phyloP scores from a whole-genome alignment of 2,888 invertebrate genomes.

The Uloborus plumipes region DNA sequence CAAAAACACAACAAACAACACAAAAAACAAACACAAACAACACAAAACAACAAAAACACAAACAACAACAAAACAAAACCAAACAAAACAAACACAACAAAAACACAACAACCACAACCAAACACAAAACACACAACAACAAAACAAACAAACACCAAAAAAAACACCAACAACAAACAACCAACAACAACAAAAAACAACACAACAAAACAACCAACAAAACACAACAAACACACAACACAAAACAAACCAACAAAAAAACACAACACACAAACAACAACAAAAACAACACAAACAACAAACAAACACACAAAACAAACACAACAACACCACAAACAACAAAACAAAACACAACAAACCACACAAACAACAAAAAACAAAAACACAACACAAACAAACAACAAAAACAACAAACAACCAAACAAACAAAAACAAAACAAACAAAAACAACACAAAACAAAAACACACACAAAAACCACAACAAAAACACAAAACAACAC shows the following conservation, averaged over 20 bases:
- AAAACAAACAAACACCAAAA: not conserved
- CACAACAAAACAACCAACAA: not conserved
- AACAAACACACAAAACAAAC: not conserved
- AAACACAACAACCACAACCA: not conserved
- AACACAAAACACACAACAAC: not conserved
- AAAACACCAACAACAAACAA: not conserved
- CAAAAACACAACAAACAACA: not conserved
- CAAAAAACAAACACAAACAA: not conserved
- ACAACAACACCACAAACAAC: not conserved
- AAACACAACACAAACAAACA: not conserved
- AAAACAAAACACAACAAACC: not conserved
- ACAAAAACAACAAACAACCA: not conserved
- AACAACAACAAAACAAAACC: not conserved
- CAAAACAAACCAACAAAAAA: not conserved
- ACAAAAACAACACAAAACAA: not conserved
- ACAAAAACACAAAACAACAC: not conserved
- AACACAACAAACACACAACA: not conserved
- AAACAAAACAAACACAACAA: not conserved
- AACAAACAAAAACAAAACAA: not conserved
- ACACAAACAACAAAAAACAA: not conserved
- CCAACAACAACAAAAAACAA: not conserved
- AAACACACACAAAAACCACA: not conserved
- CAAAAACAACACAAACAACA: not conserved
- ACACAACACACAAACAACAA: not conserved
- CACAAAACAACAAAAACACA: not conserved